A percentile compares a stretch with the other conserved stretches of the same genome.
Evolutionary conservation across 2,113 vertebrate genomes (phyloP).

Genomic region (Pongo abelii): DNA sequence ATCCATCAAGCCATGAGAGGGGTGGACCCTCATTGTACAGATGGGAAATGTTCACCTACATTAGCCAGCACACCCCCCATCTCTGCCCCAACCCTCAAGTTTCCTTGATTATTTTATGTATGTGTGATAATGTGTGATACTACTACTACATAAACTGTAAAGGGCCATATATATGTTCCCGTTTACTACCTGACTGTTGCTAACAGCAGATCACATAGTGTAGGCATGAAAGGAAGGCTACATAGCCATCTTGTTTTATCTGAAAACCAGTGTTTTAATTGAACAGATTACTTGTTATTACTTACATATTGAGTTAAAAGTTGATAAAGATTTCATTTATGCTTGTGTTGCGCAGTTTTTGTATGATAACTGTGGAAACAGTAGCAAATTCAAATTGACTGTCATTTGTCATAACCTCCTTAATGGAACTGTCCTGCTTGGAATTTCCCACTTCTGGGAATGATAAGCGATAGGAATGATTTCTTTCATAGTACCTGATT

Average conservation of each 20-base stretch:
- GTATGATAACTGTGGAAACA: background rate
- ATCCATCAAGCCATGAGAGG: background rate
- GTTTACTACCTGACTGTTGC: background rate
- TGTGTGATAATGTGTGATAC: background rate
- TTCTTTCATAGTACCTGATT: background rate
- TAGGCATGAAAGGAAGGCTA: background rate
- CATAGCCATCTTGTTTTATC: background rate
- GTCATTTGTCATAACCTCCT: background rate
- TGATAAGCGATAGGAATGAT: background rate
- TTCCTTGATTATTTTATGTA: background rate
- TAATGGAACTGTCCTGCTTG: background rate
- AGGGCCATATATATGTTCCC: background rate
- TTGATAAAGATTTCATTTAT: constrained; percentile 19
- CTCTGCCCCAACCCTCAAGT: background rate
- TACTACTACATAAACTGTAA: background rate
- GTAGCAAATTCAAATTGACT: background rate
- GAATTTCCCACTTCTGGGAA: background rate
- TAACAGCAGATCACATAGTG: background rate
- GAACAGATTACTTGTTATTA: background rate
- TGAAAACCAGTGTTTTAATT: background rate
- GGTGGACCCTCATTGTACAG: background rate
- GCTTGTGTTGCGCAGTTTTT: background rate
- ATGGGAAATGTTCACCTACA: background rate
- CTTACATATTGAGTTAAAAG: background rate
- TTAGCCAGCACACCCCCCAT: background rate